Conservation (phyloP, 2,113 vertebrate species). For the Microcebus lehilahytsara region DNA sequence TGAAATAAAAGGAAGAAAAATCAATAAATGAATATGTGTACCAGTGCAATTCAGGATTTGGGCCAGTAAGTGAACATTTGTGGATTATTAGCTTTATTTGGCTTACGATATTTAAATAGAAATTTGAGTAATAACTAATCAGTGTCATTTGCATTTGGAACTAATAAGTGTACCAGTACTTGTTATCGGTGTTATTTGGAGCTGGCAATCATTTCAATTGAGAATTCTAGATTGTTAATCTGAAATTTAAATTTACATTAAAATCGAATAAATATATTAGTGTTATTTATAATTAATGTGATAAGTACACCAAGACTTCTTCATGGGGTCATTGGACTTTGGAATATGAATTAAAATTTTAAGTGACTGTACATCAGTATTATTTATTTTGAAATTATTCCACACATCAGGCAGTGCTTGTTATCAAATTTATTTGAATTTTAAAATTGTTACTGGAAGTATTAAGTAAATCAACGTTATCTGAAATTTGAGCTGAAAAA, state of each 20-base stretch:
- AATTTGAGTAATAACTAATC: not conserved
- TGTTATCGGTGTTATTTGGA: not conserved
- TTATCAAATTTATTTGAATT: not conserved
- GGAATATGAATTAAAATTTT: not conserved
- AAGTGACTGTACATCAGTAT: rapidly evolving
- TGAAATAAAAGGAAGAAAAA: too few species aligned
- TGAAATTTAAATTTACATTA: not conserved
- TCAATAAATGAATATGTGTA: not conserved
- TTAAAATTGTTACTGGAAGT: not conserved
- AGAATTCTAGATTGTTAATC: not conserved
- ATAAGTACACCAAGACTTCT: not conserved
- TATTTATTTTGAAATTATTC: not conserved
- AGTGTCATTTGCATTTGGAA: not conserved
- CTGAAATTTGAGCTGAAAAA: not conserved
- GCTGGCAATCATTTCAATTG: not conserved
- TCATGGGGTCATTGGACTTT: not conserved
- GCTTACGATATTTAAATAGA: not conserved
- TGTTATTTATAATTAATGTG: not conserved
- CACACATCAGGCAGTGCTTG: rapidly evolving
- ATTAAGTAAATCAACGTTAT: not conserved
- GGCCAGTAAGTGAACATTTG: not conserved
- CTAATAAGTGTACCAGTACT: not conserved
- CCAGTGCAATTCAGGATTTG: not conserved
- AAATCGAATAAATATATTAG: not conserved
- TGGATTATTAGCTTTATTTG: not conserved